Percentiles rank a stretch among this genome's conserved stretches.
phyloP scores from a whole-genome alignment of 2,113 vertebrate species.

The Quiscalus mexicanus region DNA sequence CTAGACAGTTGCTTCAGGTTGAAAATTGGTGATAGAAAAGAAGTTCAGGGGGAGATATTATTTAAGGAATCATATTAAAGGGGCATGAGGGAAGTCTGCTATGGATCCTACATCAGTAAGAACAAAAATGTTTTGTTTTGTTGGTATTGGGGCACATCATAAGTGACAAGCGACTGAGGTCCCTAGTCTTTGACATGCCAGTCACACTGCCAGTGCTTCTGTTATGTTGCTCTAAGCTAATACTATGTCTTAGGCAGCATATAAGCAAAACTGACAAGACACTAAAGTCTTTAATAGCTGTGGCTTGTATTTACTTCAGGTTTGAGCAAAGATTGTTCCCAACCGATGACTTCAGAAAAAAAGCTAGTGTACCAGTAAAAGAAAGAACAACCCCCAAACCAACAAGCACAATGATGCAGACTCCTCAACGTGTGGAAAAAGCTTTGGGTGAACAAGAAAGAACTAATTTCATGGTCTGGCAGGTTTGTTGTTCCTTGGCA shows the following conservation, averaged over 20 bases:
- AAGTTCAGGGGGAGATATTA: neutral
- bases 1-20: neutral
- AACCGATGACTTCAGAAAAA: neutral
- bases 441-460: constrained; percentile 32
- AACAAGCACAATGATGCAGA: neutral
- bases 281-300: neutral
- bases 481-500: constrained; percentile 50
- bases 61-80: neutral
- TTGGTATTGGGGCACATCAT: neutral
- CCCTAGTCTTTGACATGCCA: neutral
- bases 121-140: neutral
- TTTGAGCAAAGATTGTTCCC: neutral
- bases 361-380: neutral
- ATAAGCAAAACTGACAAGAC: neutral
- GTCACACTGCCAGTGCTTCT: neutral
- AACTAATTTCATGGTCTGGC: constrained; percentile 72
- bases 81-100: neutral
- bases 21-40: neutral
- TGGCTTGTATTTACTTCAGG: neutral
- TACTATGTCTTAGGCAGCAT: neutral
- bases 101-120: neutral
- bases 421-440: neutral
- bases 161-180: neutral
- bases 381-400: neutral
- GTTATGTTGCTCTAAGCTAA: neutral